These are phyloP conservation scores for Platalea minor DNA, from an alignment of 2,797 vertebrate species.

Conservation along the genomic window DNA sequence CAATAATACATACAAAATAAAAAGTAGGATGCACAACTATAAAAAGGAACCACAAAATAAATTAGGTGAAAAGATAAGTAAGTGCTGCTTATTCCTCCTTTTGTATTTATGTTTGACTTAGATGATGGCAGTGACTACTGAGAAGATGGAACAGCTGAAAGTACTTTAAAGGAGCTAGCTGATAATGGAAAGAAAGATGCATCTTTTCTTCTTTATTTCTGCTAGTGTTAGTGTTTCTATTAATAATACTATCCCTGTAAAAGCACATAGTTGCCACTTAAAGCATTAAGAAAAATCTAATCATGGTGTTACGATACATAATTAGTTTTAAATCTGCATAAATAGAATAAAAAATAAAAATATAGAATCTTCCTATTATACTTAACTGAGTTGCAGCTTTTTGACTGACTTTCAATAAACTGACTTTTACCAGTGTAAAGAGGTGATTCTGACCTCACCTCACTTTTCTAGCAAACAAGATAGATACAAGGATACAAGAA, in stretches of 20 bases:
- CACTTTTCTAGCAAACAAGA: background rate
- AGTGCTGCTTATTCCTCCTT: background rate
- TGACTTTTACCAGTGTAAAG: background rate
- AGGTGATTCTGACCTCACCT: background rate
- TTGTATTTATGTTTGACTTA: background rate
- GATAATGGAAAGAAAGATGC: background rate
- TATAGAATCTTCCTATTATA: background rate
- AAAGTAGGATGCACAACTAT: background rate
- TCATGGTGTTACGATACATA: background rate
- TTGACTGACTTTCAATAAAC: background rate
- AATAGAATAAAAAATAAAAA: background rate
- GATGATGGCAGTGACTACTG: background rate
- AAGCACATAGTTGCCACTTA: background rate
- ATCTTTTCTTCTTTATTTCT: background rate
- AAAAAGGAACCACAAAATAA: background rate
- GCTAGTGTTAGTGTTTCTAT: background rate
- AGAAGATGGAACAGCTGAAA: background rate
- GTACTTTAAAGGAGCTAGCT: background rate
- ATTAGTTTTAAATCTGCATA: background rate
- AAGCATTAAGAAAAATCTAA: background rate
- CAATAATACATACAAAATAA: background rate
- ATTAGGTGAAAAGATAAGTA: background rate
- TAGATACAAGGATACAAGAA: background rate
- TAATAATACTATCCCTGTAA: background rate
- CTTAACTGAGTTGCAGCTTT: background rate